These are phyloP conservation scores for Notechis scutatus DNA, from an alignment of 2,113 vertebrate species.

Conservation along the genomic window DNA sequence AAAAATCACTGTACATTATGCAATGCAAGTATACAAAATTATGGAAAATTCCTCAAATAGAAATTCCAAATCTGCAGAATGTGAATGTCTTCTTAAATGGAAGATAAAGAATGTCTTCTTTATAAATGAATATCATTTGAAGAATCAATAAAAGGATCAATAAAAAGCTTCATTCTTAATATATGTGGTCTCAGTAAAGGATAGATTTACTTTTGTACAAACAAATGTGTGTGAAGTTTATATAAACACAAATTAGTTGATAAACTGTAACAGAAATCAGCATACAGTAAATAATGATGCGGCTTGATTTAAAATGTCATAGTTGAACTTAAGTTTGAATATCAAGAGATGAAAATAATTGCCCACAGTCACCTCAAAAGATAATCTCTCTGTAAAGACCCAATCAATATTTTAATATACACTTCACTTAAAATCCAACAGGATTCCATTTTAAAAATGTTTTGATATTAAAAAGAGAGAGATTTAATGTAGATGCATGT, in stretches of 20 bases:
- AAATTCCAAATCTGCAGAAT: neutral
- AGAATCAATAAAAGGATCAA: neutral
- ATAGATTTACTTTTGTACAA: neutral
- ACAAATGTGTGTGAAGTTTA: neutral
- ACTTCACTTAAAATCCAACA: slow-evolving; percentile 7
- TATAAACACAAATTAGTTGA: neutral
- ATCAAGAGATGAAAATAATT: slow-evolving; percentile 6
- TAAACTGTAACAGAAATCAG: neutral
- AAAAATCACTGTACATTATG: neutral
- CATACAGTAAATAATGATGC: neutral
- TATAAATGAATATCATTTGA: neutral
- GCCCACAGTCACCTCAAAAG: neutral
- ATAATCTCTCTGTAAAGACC: neutral
- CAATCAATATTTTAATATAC: slow-evolving; percentile 3
- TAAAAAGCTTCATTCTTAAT: neutral
- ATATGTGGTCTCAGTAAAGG: neutral
- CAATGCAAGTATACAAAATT: neutral
- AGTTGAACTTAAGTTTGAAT: slow-evolving; percentile 13
- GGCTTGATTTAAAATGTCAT: slow-evolving; percentile 6
- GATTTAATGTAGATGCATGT: neutral
- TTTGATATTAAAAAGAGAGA: slow-evolving; percentile 22
- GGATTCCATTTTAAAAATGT: slow-evolving; percentile 9
- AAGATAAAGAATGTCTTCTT: neutral
- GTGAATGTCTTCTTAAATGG: neutral
- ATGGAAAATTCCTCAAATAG: neutral